Evolutionary conservation across 1,140 invertebrate genomes (phyloP), one percentile per base, ranked within the genome.

Genomic region (Eufriesea mexicana): DNA sequence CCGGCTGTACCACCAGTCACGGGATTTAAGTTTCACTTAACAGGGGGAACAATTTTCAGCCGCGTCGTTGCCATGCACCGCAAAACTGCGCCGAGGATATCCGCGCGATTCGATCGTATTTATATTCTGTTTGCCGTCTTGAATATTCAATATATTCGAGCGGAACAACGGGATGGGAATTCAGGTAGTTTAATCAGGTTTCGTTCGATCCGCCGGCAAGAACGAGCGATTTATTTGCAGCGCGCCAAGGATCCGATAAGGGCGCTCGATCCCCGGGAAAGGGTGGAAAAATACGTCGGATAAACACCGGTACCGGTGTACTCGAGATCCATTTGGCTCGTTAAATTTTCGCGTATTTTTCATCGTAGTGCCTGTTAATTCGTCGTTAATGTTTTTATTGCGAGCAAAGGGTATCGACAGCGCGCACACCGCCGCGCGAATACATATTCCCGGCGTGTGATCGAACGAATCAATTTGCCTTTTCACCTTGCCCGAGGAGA

Each of bases 371-470:
- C 42, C 54, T 35, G 72, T 79, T 76, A 80, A 75, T 68, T 76
- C 55, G 71, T 23, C n/a, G 61, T 73, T 71, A 68, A 83, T 66
- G 71, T 84, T 86, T 86, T 86, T 77, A 80, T 84, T 77, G 72
- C 68, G 10, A 14, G n/a, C 9, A 74, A 79, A 57, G 51, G 20
- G 64, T 74, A 62, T 57, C 66, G 55, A 51, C 59, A 28, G 47
- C 16, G 16, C 35, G 61, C 25, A 59, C 57, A 74, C 10, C 42
- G 35, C 12, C 25, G 79, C 62, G 79, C 25, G 54, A 81, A 71
- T 57, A 71, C 20, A 75, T 62, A 80, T 79, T 75, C n/a, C 28
- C 20, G 9, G 12, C 25, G 35, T 45, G 18, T 23, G 47, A 42
- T 62, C 71, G 64, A 35, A 42, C 57, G 73, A 78, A 78, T 62